Percentiles rank a stretch among this genome's conserved stretches.
These are phyloP conservation scores for Oriolus oriolus DNA, from an alignment of 2,113 vertebrate genomes.

Conservation along the genomic window DNA sequence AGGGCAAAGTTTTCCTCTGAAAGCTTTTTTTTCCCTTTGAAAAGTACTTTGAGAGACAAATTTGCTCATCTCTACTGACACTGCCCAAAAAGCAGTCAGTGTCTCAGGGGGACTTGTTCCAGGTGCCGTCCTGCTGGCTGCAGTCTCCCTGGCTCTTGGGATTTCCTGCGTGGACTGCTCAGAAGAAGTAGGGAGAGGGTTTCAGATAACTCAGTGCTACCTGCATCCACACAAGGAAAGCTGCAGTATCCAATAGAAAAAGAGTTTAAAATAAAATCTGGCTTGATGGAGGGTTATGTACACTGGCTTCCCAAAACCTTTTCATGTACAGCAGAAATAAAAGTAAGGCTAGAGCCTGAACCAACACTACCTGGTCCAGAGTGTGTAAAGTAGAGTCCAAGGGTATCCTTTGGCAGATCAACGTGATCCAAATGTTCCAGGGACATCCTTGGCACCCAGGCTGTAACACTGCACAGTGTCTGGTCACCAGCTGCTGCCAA, in stretches of 20 bases:
- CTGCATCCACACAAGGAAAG: background rate
- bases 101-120: background rate
- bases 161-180: background rate
- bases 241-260: background rate
- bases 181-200: background rate
- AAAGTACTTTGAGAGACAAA: background rate
- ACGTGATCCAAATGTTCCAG: constrained; percentile 64
- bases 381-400: background rate
- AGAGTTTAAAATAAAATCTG: background rate
- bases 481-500: background rate
- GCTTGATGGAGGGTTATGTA: background rate
- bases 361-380: constrained; percentile 15
- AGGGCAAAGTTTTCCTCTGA: background rate
- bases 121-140: background rate
- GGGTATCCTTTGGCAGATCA: constrained; percentile 54
- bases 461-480: background rate
- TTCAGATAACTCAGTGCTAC: background rate
- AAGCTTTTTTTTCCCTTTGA: background rate
- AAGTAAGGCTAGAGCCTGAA: background rate
- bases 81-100: background rate
- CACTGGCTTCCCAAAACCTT: background rate
- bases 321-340: background rate
- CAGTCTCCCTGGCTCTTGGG: background rate
- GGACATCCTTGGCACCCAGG: background rate
- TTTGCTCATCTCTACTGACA: background rate